Evolutionary conservation across 2,113 vertebrate genomes (phyloP).

Genomic region (Antennarius striatus): DNA sequence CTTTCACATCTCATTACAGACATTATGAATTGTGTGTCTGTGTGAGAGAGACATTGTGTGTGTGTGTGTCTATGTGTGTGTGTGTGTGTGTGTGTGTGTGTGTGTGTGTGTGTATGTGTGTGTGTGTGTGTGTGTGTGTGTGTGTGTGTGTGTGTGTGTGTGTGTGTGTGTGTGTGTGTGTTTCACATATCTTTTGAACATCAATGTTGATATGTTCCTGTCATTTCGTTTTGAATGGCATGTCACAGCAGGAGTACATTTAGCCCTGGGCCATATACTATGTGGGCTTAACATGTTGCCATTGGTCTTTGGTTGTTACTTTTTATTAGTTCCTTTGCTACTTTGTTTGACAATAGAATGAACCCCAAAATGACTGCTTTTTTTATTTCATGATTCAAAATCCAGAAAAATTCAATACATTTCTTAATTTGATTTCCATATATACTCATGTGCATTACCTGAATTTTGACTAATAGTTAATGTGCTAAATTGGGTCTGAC

Average conservation of each 20-base stretch:
- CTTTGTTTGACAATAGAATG: constrained; percentile 2
- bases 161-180: constrained; percentile 1
- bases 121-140: constrained; percentile 4
- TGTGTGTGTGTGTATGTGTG: neutral
- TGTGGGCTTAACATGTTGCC: neutral
- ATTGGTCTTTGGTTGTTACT: neutral
- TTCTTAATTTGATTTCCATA: too few relatives aligned
- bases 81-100: constrained; percentile 1
- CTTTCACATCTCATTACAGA: constrained; percentile 45
- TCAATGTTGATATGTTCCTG: constrained; percentile 16
- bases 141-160: neutral
- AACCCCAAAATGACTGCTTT: neutral
- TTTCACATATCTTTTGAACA: constrained; percentile 14
- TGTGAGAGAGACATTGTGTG: neutral
- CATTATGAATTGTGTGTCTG: constrained; percentile 25
- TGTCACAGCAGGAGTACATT: constrained; percentile 27
- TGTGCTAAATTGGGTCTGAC: too few relatives aligned
- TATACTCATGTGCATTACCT: too few relatives aligned
- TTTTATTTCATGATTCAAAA: too few relatives aligned
- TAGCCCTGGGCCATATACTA: constrained; percentile 8
- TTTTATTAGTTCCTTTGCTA: constrained; percentile 1
- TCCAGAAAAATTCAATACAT: too few relatives aligned
- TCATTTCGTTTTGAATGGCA: constrained; percentile 25
- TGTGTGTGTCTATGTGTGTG: neutral
- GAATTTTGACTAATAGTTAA: too few relatives aligned